A percentile compares a stretch with the other conserved stretches of the same genome.
These are phyloP conservation scores for Heliothis peltigera DNA, from an alignment of 2,888 invertebrate species.

Conservation along the genomic window DNA sequence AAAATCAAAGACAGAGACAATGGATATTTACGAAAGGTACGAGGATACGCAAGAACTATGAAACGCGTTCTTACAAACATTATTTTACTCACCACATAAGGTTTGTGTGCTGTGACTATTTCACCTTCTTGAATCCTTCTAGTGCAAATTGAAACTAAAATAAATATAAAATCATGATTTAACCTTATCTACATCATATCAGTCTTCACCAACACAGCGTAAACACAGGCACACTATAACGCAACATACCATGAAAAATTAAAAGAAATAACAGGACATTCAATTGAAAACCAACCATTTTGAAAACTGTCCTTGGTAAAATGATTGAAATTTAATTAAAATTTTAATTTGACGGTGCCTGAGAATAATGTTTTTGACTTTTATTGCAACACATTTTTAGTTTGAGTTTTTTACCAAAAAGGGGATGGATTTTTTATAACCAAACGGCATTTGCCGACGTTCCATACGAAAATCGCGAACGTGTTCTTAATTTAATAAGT, in stretches of 20 bases:
- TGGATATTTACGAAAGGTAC: too few species aligned
- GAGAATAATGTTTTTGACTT: conserved; percentile 4
- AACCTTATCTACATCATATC: background rate
- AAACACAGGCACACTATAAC: background rate
- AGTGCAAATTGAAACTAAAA: conserved; percentile 33
- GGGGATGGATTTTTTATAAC: too few species aligned
- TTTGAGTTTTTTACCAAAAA: background rate
- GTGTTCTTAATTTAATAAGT: too few species aligned
- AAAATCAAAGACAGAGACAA: too few species aligned
- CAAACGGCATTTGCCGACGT: too few species aligned
- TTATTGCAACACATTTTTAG: conserved; percentile 8
- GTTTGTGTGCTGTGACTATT: conserved; percentile 25
- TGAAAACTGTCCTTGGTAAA: conserved; percentile 6
- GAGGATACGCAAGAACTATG: too few species aligned
- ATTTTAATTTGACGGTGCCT: conserved; percentile 38
- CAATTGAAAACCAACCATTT: conserved; percentile 37
- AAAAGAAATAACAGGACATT: conserved; percentile 26
- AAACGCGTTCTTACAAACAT: too few species aligned
- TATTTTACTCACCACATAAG: conserved; percentile 49
- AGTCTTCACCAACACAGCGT: too few species aligned
- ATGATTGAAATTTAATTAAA: background rate
- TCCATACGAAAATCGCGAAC: too few species aligned
- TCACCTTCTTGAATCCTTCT: conserved; percentile 50
- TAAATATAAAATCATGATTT: conserved; percentile 2
- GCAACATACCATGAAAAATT: conserved; percentile 38